Evolutionary conservation across 2,797 vertebrate genomes (phyloP).

Genomic region (Hirundo rustica): DNA sequence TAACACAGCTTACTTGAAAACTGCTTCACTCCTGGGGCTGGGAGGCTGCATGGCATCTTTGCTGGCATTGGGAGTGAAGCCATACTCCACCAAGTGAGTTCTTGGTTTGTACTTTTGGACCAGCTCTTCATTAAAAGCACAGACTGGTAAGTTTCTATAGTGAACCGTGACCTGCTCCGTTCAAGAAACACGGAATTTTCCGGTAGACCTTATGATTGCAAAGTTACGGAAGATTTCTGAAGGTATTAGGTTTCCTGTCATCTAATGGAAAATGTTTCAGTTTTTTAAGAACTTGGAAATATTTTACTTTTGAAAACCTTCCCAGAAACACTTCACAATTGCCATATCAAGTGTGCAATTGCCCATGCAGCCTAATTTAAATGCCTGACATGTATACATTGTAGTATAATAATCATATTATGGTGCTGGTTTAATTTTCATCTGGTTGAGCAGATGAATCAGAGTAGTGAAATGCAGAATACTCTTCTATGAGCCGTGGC

Average conservation of each 20-base stretch:
- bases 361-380: neutral
- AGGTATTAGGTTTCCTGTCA: neutral
- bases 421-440: constrained; percentile 19
- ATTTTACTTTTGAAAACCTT: neutral
- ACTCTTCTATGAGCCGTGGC: neutral
- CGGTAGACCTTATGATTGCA: neutral
- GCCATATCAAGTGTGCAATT: neutral
- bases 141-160: neutral
- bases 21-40: neutral
- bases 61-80: neutral
- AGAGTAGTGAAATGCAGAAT: neutral
- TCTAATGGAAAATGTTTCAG: neutral
- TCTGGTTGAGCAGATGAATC: neutral
- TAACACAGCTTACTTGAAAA: neutral
- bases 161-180: neutral
- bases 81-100: neutral
- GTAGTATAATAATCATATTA: neutral
- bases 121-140: neutral
- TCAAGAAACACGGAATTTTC: neutral
- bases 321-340: neutral
- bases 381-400: neutral
- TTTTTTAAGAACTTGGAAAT: neutral
- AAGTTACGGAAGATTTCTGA: neutral
- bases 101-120: neutral
- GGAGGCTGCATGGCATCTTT: neutral